Percentiles rank a stretch among this genome's conserved stretches.
Conservation (phyloP, 2,888 invertebrate species). For the Prenolepis imparis region DNA sequence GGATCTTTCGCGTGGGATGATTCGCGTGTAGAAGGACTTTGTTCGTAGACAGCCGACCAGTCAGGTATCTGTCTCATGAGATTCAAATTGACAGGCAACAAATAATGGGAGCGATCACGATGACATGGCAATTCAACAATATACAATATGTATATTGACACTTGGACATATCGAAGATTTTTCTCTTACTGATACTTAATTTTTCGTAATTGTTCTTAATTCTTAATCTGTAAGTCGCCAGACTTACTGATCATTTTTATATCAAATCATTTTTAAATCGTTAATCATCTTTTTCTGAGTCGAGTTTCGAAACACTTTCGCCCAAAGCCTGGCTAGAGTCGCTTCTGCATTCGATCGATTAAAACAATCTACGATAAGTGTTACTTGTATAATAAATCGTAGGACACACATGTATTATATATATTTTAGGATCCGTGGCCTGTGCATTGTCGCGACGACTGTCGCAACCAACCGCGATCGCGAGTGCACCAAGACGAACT, state of each 20-base stretch:
- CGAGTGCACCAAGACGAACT: constrained; percentile 31
- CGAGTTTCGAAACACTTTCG: constrained; percentile 19
- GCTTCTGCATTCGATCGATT: constrained; percentile 26
- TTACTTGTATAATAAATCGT: constrained; percentile 11
- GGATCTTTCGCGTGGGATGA: constrained; percentile 16
- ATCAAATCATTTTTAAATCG: not conserved
- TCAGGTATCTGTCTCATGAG: not conserved
- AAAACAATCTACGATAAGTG: not conserved
- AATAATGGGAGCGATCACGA: not conserved
- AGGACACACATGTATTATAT: constrained; percentile 16
- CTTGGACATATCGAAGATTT: not conserved
- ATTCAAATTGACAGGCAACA: constrained; percentile 25
- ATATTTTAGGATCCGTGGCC: constrained; percentile 34
- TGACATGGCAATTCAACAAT: not conserved
- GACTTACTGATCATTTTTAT: too few relatives aligned
- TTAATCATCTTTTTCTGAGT: not conserved
- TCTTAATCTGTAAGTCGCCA: not conserved
- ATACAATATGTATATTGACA: not conserved
- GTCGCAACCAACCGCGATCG: constrained; percentile 26
- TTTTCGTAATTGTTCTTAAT: too few relatives aligned
- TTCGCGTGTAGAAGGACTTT: constrained; percentile 9
- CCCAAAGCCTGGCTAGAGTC: constrained; percentile 23
- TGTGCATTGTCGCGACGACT: not conserved
- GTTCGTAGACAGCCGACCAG: not conserved
- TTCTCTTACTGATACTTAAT: not conserved